Conservation (phyloP, 2,888 invertebrate genomes). For the Sarcophaga variegata region DNA sequence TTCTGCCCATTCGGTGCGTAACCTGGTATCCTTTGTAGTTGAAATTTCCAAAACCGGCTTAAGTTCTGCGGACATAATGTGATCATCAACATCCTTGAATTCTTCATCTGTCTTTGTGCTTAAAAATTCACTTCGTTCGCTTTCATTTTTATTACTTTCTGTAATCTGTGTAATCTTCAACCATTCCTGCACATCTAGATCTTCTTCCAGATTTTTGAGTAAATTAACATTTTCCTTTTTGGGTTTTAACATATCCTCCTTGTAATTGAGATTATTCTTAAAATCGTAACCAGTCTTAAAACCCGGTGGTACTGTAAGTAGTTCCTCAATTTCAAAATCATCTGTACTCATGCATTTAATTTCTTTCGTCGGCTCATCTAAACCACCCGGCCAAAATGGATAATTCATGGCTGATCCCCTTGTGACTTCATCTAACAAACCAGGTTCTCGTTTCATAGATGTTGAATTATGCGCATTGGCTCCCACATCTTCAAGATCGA, state of each 20-base stretch:
- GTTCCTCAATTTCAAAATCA: slow-evolving; percentile 80
- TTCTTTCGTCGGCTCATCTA: slow-evolving; percentile 84
- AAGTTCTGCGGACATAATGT: slow-evolving; percentile 80
- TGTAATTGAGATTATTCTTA: slow-evolving; percentile 69
- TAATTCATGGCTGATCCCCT: slow-evolving; percentile 90
- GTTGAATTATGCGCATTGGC: slow-evolving; percentile 88
- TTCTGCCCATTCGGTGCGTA: slow-evolving; percentile 91
- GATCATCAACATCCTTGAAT: slow-evolving; percentile 77
- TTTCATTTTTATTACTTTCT: neutral
- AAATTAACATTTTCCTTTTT: slow-evolving; percentile 76
- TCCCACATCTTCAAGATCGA: slow-evolving; percentile 84
- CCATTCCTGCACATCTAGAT: slow-evolving; percentile 80
- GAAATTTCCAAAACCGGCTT: slow-evolving; percentile 88
- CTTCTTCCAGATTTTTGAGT: slow-evolving; percentile 77
- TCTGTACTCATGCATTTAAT: slow-evolving; percentile 81
- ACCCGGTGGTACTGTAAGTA: slow-evolving; percentile 86
- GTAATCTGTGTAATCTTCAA: slow-evolving; percentile 74
- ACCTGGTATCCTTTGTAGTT: slow-evolving; percentile 81
- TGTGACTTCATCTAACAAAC: slow-evolving; percentile 85
- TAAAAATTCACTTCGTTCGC: slow-evolving; percentile 12
- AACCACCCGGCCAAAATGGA: slow-evolving; percentile 95
- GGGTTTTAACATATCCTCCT: slow-evolving; percentile 69
- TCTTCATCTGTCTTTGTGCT: slow-evolving; percentile 69
- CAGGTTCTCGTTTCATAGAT: slow-evolving; percentile 90
- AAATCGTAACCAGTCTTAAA: slow-evolving; percentile 85